Percentiles rank a stretch among this genome's conserved stretches.
These are phyloP conservation scores for Lagorchestes hirsutus DNA, from an alignment of 2,797 vertebrate genomes.

Conservation along the genomic window DNA sequence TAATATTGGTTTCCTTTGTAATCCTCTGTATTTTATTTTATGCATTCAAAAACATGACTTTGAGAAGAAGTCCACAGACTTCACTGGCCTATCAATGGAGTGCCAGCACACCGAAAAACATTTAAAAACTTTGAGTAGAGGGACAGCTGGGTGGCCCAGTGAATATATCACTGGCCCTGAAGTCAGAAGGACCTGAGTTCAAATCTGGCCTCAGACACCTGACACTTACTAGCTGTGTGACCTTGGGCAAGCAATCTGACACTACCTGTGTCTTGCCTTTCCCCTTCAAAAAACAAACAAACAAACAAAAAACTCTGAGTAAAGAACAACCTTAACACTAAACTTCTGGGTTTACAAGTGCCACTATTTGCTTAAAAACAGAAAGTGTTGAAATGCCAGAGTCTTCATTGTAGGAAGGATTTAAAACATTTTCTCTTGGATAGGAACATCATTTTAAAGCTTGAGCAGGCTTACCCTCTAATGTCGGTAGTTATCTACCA, in stretches of 20 bases:
- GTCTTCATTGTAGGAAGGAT: neutral
- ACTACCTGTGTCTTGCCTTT: too few relatives aligned
- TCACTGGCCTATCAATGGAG: neutral
- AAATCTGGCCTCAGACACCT: too few relatives aligned
- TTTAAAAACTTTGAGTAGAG: neutral
- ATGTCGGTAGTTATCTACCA: neutral
- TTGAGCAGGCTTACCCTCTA: neutral
- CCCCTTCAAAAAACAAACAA: too few relatives aligned
- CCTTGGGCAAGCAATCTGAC: too few relatives aligned
- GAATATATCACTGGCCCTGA: too few relatives aligned
- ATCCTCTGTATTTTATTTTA: neutral
- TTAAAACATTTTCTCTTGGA: neutral
- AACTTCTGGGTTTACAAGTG: slow-evolving; percentile 32
- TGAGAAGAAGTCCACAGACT: neutral
- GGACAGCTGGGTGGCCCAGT: too few relatives aligned
- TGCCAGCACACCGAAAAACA: neutral
- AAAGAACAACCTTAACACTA: neutral
- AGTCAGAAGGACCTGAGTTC: too few relatives aligned
- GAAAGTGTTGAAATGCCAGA: slow-evolving; percentile 29
- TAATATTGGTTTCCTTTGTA: neutral
- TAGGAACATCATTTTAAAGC: neutral
- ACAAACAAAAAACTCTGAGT: too few relatives aligned
- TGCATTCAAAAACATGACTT: neutral
- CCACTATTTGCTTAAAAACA: slow-evolving; percentile 40
- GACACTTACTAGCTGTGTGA: too few relatives aligned